phyloP scores from a whole-genome alignment of 1,140 invertebrate species.

The Drosophila lacertosa region DNA sequence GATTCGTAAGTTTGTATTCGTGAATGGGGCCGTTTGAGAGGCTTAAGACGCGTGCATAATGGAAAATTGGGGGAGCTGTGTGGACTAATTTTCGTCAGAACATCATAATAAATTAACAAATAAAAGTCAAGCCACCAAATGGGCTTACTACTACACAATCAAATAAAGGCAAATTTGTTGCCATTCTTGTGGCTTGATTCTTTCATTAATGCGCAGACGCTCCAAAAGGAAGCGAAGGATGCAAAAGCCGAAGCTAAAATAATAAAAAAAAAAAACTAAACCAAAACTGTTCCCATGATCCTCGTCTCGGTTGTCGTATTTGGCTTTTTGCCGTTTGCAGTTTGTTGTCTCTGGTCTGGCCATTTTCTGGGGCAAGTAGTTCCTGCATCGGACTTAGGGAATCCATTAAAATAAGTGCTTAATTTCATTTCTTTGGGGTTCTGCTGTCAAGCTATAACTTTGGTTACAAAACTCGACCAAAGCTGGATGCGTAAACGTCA shows the following conservation, averaged over 20 bases:
- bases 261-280: not conserved
- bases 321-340: not conserved
- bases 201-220: slow-evolving; percentile 44
- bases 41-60: slow-evolving; percentile 67
- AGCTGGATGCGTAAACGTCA: slow-evolving; percentile 66
- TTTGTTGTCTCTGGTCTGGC: not conserved
- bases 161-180: slow-evolving; percentile 75
- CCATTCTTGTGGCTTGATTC: slow-evolving; percentile 41
- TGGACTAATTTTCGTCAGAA: slow-evolving; percentile 76
- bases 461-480: slow-evolving; percentile 58
- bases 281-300: slow-evolving; percentile 43
- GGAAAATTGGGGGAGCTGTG: slow-evolving; percentile 71
- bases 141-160: slow-evolving; percentile 61
- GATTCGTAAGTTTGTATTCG: slow-evolving; percentile 37
- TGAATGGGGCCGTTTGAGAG: slow-evolving; percentile 57
- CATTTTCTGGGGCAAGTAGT: slow-evolving; percentile 30
- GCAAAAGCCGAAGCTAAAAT: slow-evolving; percentile 2
- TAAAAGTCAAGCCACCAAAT: slow-evolving; percentile 68
- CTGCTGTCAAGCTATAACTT: slow-evolving; percentile 58
- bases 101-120: slow-evolving; percentile 82
- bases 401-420: slow-evolving; percentile 77
- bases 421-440: slow-evolving; percentile 60
- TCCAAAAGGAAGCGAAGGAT: slow-evolving; percentile 7
- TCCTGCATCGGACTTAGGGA: slow-evolving; percentile 48
- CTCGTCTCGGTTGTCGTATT: not conserved